Evolutionary conservation across 2,888 invertebrate species (phyloP), one percentile per base, ranked within the genome.

Genomic region (Linnaemya vulpina): DNA sequence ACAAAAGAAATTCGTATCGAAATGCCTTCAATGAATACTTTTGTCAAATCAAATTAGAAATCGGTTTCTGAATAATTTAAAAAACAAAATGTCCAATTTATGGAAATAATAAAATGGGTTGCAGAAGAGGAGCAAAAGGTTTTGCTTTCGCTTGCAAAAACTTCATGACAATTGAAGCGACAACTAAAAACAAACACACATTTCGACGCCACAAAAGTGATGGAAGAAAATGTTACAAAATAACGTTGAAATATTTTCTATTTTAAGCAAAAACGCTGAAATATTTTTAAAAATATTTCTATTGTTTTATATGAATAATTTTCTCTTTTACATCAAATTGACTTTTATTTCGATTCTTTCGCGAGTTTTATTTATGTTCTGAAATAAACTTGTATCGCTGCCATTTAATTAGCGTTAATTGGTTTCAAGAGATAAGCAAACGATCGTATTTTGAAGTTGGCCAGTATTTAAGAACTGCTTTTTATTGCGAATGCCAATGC

Each of bases 341-440:
- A 30, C 3, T 30, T 30, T 3, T 30, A 5, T 30, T 30, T 30
- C 5, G 30, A 3, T 30, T 43, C 4, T 25, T 30, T 65, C 35
- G 15, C 1, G 20, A 51, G 25, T 53, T 67, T 77, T 49, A 76
- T 70, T 70, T 78, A 30, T 68, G 11, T 40, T n/a, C 62, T 15
- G 11, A 22, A 25, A 30, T 49, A 88, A 90, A 90, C 88, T 87
- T 88, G 88, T 87, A 89, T 88, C 89, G 88, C 88, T 89, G 88
- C 88, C 87, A 89, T 89, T 91, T 90, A 90, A 90, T 90, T 91
- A 90, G 90, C 88, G 89, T 90, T 91, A 90, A 90, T 91, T 90
- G 89, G 87, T 88, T 84, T 87, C 55, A 84, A 84, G 63, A 83
- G 87, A 87, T 87, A 87, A 86, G 68, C 17, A 70, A 79, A 63